phyloP scores from a whole-genome alignment of 2,888 invertebrate genomes.

The Plemyria rubiginata region DNA sequence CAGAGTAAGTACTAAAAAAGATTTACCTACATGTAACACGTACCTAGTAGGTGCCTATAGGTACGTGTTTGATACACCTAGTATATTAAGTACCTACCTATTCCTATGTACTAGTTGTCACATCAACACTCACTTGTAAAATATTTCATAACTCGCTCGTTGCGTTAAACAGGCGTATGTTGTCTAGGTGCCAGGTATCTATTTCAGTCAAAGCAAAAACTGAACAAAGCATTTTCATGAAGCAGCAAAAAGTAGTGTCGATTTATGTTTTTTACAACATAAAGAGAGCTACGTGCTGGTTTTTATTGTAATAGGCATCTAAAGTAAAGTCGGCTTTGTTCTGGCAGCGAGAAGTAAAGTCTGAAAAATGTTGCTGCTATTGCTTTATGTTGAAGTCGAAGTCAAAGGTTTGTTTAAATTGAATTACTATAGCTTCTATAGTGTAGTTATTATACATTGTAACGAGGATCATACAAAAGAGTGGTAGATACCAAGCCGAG shows the following conservation, averaged over 20 bases:
- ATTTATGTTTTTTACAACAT: constrained; percentile 9
- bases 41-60: no score
- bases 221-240: constrained; percentile 23
- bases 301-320: neutral
- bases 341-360: neutral
- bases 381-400: no score
- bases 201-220: constrained; percentile 29
- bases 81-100: no score
- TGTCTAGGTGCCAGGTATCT: constrained; percentile 15
- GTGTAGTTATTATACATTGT: no score
- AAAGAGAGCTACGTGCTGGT: constrained; percentile 14
- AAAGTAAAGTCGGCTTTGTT: neutral
- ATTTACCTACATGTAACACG: no score
- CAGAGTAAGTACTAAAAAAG: no score
- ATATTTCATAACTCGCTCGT: constrained; percentile 2
- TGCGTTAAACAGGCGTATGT: neutral
- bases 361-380: neutral
- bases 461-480: no score
- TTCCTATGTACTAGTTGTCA: neutral
- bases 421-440: no score
- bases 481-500: no score
- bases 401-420: no score
- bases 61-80: no score
- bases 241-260: constrained; percentile 15
- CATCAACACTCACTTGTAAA: neutral